These are phyloP conservation scores for Huso huso DNA, from an alignment of 2,797 vertebrate genomes.

Conservation along the genomic window DNA sequence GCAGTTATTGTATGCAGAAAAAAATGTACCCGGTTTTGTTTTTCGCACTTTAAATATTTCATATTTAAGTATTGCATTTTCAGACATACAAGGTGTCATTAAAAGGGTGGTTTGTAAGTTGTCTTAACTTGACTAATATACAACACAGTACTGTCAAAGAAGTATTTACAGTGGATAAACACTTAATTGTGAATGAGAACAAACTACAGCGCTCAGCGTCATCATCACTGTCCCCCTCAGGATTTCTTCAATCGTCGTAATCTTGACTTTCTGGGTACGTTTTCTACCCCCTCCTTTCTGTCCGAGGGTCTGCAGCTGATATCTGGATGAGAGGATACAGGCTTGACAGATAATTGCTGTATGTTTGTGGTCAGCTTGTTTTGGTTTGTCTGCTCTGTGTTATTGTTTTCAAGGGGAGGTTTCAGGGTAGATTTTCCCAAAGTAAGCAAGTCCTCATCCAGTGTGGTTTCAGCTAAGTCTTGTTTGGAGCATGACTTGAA, in stretches of 20 bases:
- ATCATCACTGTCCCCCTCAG: conserved; percentile 29
- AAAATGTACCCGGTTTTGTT: too few species aligned
- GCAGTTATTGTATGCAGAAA: too few species aligned
- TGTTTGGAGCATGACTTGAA: conserved; percentile 33
- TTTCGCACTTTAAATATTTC: too few species aligned
- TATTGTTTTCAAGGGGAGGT: conserved; percentile 55
- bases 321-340: conserved; percentile 47
- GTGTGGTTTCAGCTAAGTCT: conserved; percentile 48
- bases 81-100: too few species aligned
- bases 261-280: conserved; percentile 62
- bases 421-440: conserved; percentile 55
- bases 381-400: conserved; percentile 58
- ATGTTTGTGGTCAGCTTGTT: conserved; percentile 54
- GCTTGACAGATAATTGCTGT: conserved; percentile 57
- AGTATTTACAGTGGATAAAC: too few species aligned
- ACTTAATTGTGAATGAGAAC: too few species aligned
- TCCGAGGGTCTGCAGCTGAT: conserved; percentile 51
- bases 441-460: conserved; percentile 65
- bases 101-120: too few species aligned
- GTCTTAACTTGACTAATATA: too few species aligned
- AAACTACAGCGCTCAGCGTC: too few species aligned
- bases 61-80: too few species aligned
- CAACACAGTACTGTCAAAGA: too few species aligned
- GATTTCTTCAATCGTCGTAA: conserved; percentile 60
- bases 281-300: conserved; percentile 46